These are phyloP conservation scores for Melanotaenia nigrans DNA, from an alignment of 2,797 vertebrate species.

Conservation along the genomic window DNA sequence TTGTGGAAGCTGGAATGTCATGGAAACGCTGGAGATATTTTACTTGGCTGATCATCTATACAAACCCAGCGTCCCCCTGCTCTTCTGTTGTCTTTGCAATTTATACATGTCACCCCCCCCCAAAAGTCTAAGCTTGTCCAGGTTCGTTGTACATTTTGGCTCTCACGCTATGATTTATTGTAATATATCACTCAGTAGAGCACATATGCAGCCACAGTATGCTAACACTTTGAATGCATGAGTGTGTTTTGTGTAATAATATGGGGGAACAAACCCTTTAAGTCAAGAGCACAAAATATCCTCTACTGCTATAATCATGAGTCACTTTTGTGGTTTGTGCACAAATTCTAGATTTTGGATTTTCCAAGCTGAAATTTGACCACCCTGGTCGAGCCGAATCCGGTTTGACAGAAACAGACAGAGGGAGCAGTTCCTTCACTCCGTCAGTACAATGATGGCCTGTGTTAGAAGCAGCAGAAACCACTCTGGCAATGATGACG, in stretches of 20 bases:
- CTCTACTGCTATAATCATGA: slow-evolving; percentile 19
- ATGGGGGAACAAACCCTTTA: background rate
- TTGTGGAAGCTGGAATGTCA: slow-evolving; percentile 69
- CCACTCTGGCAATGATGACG: slow-evolving; percentile 51
- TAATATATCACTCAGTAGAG: background rate
- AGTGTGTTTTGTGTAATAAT: background rate
- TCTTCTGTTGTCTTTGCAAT: slow-evolving; percentile 48
- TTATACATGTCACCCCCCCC: slow-evolving; percentile 6
- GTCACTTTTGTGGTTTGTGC: slow-evolving; percentile 12
- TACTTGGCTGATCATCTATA: background rate
- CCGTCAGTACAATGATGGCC: slow-evolving; percentile 70
- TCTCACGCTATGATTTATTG: background rate
- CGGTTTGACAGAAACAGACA: slow-evolving; percentile 37
- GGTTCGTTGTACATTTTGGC: slow-evolving; percentile 7
- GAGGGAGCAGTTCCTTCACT: slow-evolving; percentile 45
- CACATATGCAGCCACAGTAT: background rate
- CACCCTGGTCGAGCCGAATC: slow-evolving; percentile 10
- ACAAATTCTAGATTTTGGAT: slow-evolving; percentile 32
- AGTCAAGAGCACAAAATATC: background rate
- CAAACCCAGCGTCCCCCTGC: slow-evolving; percentile 1
- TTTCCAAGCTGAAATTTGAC: slow-evolving; percentile 39
- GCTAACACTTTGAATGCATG: background rate
- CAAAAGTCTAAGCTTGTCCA: background rate
- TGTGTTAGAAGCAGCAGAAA: slow-evolving; percentile 58
- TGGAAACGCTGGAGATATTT: slow-evolving; percentile 37